phyloP scores from a whole-genome alignment of 1,140 invertebrate genomes.

The Hylaeus volcanicus region DNA sequence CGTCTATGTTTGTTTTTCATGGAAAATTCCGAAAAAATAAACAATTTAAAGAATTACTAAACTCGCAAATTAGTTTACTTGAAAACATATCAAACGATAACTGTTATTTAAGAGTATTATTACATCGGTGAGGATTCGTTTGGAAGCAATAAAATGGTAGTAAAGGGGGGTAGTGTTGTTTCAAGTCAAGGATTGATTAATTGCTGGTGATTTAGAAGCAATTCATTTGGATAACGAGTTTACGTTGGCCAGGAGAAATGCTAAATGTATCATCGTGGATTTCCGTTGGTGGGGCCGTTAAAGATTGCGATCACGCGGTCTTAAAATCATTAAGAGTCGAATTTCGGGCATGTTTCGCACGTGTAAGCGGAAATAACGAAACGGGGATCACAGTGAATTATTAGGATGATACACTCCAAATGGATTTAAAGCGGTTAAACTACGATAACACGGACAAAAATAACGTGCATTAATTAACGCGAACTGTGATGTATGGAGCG shows the following conservation, averaged over 20 bases:
- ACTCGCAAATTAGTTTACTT: no score
- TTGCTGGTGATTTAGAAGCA: constrained; percentile 8
- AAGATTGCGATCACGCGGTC: background rate
- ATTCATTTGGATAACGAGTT: constrained; percentile 18
- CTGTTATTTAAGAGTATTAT: no score
- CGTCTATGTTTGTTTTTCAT: no score
- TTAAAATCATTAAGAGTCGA: background rate
- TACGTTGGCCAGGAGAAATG: background rate
- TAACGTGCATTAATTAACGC: no score
- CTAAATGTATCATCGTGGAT: constrained; percentile 13
- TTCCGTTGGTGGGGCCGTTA: constrained; percentile 16
- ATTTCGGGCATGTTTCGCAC: background rate
- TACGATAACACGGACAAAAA: no score
- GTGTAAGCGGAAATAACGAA: constrained; percentile 9
- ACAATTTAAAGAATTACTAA: no score
- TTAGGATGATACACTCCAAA: background rate
- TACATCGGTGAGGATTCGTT: background rate
- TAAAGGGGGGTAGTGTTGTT: constrained; percentile 17
- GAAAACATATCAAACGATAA: constrained; percentile 2
- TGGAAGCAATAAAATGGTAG: constrained; percentile 14
- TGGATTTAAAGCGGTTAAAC: no score
- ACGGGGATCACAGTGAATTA: constrained; percentile 24
- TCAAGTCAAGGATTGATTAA: constrained; percentile 21
- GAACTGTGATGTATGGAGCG: no score
- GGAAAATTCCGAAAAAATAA: no score